These are phyloP conservation scores for Tyria jacobaeae DNA, from an alignment of 2,888 invertebrate species.

Conservation along the genomic window DNA sequence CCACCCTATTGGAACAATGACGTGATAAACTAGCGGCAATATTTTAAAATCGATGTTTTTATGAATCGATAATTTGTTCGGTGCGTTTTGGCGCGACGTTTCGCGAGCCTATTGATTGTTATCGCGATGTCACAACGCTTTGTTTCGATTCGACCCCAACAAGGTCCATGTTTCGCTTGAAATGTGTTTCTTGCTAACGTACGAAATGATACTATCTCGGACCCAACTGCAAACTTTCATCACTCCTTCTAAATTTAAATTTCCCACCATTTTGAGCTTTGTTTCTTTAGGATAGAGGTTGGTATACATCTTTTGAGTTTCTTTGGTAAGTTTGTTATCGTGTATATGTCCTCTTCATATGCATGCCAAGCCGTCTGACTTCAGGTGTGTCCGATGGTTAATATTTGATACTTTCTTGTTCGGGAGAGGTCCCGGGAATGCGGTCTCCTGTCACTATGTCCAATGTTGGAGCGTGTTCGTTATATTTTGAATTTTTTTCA, in stretches of 20 bases:
- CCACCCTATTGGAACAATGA: conserved; percentile 79
- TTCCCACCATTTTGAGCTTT: conserved; percentile 56
- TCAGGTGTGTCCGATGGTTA: conserved; percentile 83
- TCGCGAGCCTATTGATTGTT: conserved; percentile 82
- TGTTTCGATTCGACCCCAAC: conserved; percentile 83
- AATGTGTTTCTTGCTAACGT: conserved; percentile 86
- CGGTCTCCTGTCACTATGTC: conserved; percentile 63
- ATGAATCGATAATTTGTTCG: conserved; percentile 86
- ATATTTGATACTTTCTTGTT: conserved; percentile 86
- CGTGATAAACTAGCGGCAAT: conserved; percentile 78
- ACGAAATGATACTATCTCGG: conserved; percentile 79
- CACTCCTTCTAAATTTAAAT: conserved; percentile 43
- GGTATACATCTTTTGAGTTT: conserved; percentile 32
- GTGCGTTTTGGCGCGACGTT: conserved; percentile 83
- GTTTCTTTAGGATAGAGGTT: conserved; percentile 43
- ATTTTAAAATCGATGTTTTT: conserved; percentile 86
- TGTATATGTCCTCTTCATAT: conserved; percentile 76
- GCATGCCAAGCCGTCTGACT: conserved; percentile 78
- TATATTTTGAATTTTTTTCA: conserved; percentile 41
- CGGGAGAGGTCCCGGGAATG: conserved; percentile 64
- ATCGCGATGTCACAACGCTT: conserved; percentile 84
- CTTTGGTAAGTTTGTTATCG: conserved; percentile 45
- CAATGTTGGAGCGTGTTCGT: conserved; percentile 56
- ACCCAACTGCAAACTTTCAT: conserved; percentile 68
- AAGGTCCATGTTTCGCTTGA: conserved; percentile 83